phyloP scores from a whole-genome alignment of 2,797 vertebrate species.

The Sebastes jordani region DNA sequence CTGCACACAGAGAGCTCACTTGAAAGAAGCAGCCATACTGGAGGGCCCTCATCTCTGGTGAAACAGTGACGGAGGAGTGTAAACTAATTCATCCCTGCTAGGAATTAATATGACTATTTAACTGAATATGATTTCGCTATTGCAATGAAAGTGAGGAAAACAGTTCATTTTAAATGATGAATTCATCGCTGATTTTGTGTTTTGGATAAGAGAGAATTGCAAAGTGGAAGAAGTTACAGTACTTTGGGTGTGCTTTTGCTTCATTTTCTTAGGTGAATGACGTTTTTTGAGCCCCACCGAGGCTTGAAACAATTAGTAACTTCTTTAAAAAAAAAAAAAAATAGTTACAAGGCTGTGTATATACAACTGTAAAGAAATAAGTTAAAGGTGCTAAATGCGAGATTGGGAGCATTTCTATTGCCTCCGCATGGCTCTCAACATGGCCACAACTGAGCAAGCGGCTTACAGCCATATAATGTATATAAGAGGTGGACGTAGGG shows the following conservation, averaged over 20 bases:
- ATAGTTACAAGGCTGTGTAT: no score
- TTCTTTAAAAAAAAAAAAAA: not conserved
- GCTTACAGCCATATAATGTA: no score
- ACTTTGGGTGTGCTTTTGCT: not conserved
- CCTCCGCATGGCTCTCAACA: no score
- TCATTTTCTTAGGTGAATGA: not conserved
- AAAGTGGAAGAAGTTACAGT: not conserved
- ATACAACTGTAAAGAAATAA: no score
- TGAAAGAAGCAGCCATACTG: not conserved
- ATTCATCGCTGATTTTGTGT: not conserved
- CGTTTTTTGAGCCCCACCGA: not conserved
- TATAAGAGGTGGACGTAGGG: no score
- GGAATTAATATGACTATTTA: not conserved
- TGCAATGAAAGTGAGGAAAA: not conserved
- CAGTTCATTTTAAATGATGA: fast-evolving
- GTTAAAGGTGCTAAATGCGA: no score
- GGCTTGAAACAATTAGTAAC: fast-evolving
- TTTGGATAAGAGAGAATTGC: not conserved
- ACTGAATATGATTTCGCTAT: not conserved
- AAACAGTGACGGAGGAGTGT: not conserved
- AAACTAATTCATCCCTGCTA: not conserved
- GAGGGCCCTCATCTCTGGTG: not conserved
- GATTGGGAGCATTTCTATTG: no score
- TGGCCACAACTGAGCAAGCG: no score
- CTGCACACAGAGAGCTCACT: not conserved